These are phyloP conservation scores for Malachius bipustulatus DNA, from an alignment of 2,888 invertebrate genomes.

Conservation along the genomic window DNA sequence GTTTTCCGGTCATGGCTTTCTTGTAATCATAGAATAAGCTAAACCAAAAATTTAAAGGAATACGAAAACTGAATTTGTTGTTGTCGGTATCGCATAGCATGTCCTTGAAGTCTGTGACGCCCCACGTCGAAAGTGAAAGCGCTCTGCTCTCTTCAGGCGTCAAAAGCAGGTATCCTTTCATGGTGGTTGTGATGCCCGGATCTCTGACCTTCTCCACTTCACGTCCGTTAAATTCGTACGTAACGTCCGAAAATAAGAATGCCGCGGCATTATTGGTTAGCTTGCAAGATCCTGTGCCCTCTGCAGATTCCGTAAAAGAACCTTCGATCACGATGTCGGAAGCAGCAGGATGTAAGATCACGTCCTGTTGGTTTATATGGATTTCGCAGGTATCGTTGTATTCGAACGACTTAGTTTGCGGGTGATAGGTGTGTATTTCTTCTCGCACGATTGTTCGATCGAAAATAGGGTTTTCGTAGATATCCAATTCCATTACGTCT, in stretches of 20 bases:
- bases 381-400: conserved; percentile 14
- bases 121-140: conserved; percentile 22
- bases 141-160: conserved; percentile 20
- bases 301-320: conserved; percentile 2
- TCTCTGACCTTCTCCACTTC: conserved; percentile 19
- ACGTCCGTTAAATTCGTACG: conserved; percentile 12
- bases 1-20: conserved; percentile 26
- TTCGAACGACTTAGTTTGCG: conserved; percentile 9
- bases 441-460: conserved; percentile 9
- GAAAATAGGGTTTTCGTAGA: neutral
- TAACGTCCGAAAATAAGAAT: neutral
- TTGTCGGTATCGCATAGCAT: too few relatives aligned
- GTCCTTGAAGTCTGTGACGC: too few relatives aligned
- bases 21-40: conserved; percentile 30
- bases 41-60: conserved; percentile 27
- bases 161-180: conserved; percentile 28
- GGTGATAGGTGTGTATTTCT: conserved; percentile 10
- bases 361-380: conserved; percentile 11
- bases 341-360: conserved; percentile 12
- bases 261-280: neutral
- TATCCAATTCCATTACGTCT: neutral
- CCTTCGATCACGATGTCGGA: conserved; percentile 17
- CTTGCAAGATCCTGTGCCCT: neutral
- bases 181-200: conserved; percentile 25
- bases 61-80: too few relatives aligned